phyloP scores from a whole-genome alignment of 2,888 invertebrate species.

The Macrosiphum euphorbiae region DNA sequence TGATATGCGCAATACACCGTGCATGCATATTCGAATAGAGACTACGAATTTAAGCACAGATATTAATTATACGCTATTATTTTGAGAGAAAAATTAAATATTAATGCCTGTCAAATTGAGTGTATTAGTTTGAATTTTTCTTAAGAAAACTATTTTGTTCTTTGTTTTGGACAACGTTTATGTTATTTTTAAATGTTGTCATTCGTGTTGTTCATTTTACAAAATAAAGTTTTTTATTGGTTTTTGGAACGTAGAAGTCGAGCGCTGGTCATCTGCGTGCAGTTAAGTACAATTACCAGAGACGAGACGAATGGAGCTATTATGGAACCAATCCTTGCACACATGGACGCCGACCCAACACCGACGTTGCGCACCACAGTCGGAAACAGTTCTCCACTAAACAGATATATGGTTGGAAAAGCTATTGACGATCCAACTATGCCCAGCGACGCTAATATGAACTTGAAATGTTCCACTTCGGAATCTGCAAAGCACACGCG shows the following conservation, averaged over 20 bases:
- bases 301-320: constrained; percentile 85
- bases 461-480: constrained; percentile 56
- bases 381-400: constrained; percentile 89
- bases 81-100: neutral
- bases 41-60: neutral
- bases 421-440: constrained; percentile 86
- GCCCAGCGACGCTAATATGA: constrained; percentile 71
- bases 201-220: neutral
- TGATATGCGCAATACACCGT: too few relatives aligned
- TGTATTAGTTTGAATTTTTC: neutral
- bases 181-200: neutral
- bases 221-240: neutral
- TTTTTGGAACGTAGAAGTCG: neutral
- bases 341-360: constrained; percentile 87
- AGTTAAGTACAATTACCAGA: constrained; percentile 70
- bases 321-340: constrained; percentile 89
- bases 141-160: neutral
- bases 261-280: neutral
- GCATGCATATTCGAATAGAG: neutral
- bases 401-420: constrained; percentile 89
- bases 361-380: constrained; percentile 90
- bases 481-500: constrained; percentile 32
- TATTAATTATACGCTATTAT: neutral
- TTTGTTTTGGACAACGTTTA: neutral
- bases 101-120: neutral